Base-by-base conservation (phyloP, 2,113 vertebrate species). In the Vimba vimba region DNA sequence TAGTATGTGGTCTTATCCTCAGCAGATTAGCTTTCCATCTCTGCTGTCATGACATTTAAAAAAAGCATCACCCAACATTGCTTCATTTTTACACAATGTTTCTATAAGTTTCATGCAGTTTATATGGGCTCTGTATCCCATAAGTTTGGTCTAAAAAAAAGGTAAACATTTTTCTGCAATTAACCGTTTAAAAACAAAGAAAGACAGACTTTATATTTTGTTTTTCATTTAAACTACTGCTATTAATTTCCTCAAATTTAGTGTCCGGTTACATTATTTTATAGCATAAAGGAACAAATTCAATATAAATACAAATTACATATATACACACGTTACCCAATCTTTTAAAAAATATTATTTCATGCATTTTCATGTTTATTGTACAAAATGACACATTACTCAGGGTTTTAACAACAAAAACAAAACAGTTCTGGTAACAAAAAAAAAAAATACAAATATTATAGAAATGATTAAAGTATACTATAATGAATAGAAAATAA, bases 11-110 rank as follows among this genome's bases (percentile, higher is more conserved):
- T 55, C 12, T 52, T 68, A 52, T 15, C 62, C 15, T 23, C 15
- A 13, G 60, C 79, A 33, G 62, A 82, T 80, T 27, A 80, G 79
- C 4, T 27, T 64, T 47, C n/a, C 36, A 64, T 25, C 57, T 45
- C n/a, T 19, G 4, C 21, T 62, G 11, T 27, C 60, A 27, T 13
- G 43, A 47, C 23, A 27, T 74, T 23, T 74, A 13, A 27, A 27
- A 75, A 74, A 43, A 75, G n/a, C 23, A 47, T 47, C 23, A 71
- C 19, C 68, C 36, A 71, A 25, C 55, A 60, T 79, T 6, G 2
- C 55, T 25, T 79, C 21, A 21, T 19, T 55, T 57, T 47, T 27
- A 6, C 23, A 13, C 25, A 27, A 21, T 2, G 45, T 43, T 57
- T 78, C 9, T 77, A 33, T 15, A 57, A 52, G 30, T 79, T 57